Evolutionary conservation across 2,113 vertebrate genomes (phyloP), one percentile per base, ranked within the genome.

Genomic region (Clarias gariepinus): DNA sequence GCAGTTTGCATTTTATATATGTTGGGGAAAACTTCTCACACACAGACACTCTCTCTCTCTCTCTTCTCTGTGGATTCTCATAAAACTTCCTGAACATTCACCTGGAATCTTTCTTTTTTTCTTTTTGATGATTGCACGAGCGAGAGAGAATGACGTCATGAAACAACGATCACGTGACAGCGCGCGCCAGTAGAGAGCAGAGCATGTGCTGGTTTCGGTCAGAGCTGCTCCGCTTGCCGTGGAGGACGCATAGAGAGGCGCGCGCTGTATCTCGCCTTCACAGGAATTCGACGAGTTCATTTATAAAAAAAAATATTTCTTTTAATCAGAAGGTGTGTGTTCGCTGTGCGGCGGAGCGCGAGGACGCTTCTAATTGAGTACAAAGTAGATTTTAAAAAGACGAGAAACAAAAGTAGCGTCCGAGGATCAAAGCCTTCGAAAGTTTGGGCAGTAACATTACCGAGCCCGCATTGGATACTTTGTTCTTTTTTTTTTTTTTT

Each of bases 161-260:
- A 23, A 1, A 10, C n/a, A 19, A 36, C 2, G 52, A 41, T 82
- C 85, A 87, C 85, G 57, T 52, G 85, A 53, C 30, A 12, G 25
- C 18, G 2, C 5, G 13, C 33, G 41, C 80, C 80, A 41, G 58
- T 63, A 23, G 47, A 19, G 33, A 23, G 15, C 60, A 15, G 58
- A 25, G 80, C 81, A 64, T 55, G 13, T 21, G 64, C n/a, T 1
- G 13, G 82, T 71, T 71, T 83, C 82, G 66, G 82, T 83, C 82
- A 83, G 64, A 83, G 41, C 82, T 1, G 18, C 11, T 13, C 28
- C 2, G 21, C n/a, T 25, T 52, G n/a, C 66, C 0, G 64, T 52
- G n/a, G 82, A 33, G 64, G 16, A 3, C 18, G 1, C 80, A 47
- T 7, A 47, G 47, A 47, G 47, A 47, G 7, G 0, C 47, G 7